Base-by-base conservation (phyloP, 2,888 invertebrate genomes). In the Polydrusus cervinus region DNA sequence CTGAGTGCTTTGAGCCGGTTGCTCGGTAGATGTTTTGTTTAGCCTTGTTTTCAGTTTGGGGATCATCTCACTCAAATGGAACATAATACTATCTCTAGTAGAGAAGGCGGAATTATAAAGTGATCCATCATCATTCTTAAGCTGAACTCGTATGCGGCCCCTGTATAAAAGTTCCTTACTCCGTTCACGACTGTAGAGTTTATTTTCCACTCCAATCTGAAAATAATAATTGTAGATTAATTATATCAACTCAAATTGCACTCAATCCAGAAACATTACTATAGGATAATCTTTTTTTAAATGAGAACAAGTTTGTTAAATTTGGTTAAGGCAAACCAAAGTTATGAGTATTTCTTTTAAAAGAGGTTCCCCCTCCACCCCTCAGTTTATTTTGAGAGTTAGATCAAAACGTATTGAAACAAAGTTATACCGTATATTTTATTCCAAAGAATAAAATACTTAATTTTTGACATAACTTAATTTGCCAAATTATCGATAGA, bases 111-210 rank as follows among this genome's bases (percentile, higher is more conserved):
- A 86, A 84, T 93, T 93, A 34, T 92, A 88, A 0, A 93, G 92
- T 18, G 91, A 89, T 0, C 96, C 97, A 87, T 97, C 95, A 84
- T 97, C 96, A 86, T 96, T 94, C 85, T 93, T 96, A 75, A 99
- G 87, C 85, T 99, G 98, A 0, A 99, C 94, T 69, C 98, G 90
- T 78, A 99, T 94, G 74, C 99, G 91, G 0, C 99, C 99, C 79
- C 96, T 90, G 83, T 91, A 92, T 57, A 93, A 88, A 75, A 93
- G 89, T 88, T 99, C 99, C 88, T 96, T 95, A 86, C 97, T 98
- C 74, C 92, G 90, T 86, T 99, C 99, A 53, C 97, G 89, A 8
- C 96, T 92, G 86, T 98, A 97, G 43, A 96, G 89, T 88, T 98
- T 99, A 96, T 95, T 74, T 88, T 99, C 98, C 9, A 97, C 94